These are phyloP conservation scores for Drosophila gunungcola DNA, from an alignment of 1,140 invertebrate genomes.

Conservation along the genomic window DNA sequence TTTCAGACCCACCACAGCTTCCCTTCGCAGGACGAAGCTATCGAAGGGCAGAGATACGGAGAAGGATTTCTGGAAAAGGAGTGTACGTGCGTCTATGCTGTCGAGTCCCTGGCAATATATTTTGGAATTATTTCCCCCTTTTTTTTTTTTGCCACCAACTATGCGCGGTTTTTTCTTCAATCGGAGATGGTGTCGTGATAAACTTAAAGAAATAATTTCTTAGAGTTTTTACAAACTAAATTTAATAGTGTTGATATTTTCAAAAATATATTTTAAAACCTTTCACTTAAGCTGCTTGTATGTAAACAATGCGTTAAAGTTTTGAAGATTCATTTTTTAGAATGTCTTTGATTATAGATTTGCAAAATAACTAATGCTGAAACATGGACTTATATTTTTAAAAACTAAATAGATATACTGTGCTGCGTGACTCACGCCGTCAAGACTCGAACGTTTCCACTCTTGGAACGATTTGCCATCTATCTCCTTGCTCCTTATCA, in stretches of 20 bases:
- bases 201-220: background rate
- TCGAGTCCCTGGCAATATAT: slow-evolving; percentile 71
- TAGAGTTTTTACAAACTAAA: too few species aligned
- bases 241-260: too few species aligned
- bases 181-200: slow-evolving; percentile 8
- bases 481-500: slow-evolving; percentile 48
- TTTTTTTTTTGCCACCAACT: slow-evolving; percentile 49
- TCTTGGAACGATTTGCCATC: slow-evolving; percentile 2
- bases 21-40: slow-evolving; percentile 9
- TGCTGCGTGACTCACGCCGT: too few species aligned
- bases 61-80: slow-evolving; percentile 9
- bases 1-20: slow-evolving; percentile 32
- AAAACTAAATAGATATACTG: too few species aligned
- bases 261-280: background rate
- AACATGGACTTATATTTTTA: too few species aligned
- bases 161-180: slow-evolving; percentile 16
- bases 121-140: slow-evolving; percentile 59
- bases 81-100: slow-evolving; percentile 70
- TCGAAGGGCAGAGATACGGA: background rate
- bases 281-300: too few species aligned
- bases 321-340: too few species aligned
- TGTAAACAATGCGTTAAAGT: too few species aligned
- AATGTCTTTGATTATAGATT: too few species aligned
- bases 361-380: too few species aligned
- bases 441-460: background rate